These are phyloP conservation scores for Struthio camelus DNA, from an alignment of 2,113 vertebrate species.

Conservation along the genomic window DNA sequence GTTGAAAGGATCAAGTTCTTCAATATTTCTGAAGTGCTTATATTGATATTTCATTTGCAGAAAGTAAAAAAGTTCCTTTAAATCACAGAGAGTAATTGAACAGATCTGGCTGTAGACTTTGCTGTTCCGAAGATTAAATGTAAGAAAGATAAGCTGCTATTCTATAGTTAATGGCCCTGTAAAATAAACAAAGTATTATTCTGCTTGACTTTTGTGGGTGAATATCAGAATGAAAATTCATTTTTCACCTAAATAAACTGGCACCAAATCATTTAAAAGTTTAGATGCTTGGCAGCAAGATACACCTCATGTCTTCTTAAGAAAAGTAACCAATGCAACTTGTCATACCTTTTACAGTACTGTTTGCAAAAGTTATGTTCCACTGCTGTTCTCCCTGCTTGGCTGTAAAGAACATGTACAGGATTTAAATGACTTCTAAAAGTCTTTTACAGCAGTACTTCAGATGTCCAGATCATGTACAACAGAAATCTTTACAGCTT, in stretches of 20 bases:
- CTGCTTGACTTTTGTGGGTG: not conserved
- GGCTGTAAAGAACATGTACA: not conserved
- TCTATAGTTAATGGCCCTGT: not conserved
- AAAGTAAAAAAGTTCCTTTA: not conserved
- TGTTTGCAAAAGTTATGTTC: not conserved
- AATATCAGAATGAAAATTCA: not conserved
- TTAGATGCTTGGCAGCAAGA: not conserved
- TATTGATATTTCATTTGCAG: not conserved
- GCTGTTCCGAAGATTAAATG: not conserved
- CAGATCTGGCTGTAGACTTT: not conserved
- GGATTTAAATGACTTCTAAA: not conserved
- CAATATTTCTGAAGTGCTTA: not conserved
- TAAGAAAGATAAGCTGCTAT: not conserved
- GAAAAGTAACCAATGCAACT: not conserved
- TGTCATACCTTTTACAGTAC: not conserved
- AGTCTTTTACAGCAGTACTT: constrained; percentile 3
- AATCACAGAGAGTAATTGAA: not conserved
- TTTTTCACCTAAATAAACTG: not conserved
- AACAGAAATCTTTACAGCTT: not conserved
- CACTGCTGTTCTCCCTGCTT: not conserved
- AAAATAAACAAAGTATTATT: constrained; percentile 13
- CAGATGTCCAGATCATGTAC: not conserved
- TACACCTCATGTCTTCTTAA: not conserved
- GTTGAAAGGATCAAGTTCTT: not conserved
- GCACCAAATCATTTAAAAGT: not conserved